Evolutionary conservation across 2,888 invertebrate genomes (phyloP), one percentile per base, ranked within the genome.

Genomic region (Empis livida): DNA sequence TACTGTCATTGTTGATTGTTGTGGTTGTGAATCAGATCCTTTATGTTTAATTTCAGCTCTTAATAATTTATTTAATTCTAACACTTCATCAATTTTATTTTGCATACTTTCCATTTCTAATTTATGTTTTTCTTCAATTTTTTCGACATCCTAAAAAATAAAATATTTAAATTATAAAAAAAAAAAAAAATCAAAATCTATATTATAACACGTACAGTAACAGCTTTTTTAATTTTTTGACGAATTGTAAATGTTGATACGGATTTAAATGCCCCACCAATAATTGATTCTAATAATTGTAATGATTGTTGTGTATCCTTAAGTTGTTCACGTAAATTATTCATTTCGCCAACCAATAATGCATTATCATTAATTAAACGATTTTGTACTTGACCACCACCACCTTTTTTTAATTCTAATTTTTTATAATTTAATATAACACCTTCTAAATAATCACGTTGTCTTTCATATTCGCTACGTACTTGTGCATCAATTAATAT

Each of bases 361-460:
- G 83, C 79, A 63, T 88, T 89, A 59, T 89, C 86, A 76, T 73
- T 77, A 76, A 80, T 78, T 54, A 80, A 76, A 57, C 75, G 74
- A 39, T 39, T 17, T 35, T 35, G 35, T 9, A 10, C 2, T 27
- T 27, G 20, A 8, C 13, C 27, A 23, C n/a, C 10, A 5, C 9
- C 23, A 41, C 9, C 13, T 41, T 27, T 41, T 27, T 14, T 20
- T 1, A 20, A 4, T n/a, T 10, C n/a, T 14, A 11, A 57, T 9
- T 55, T 50, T 14, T 58, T 59, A 27, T 60, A 58, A 2, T 59
- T 53, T 3, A 56, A 59, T 35, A 65, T 38, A 0, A 64, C 59
- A 8, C 50, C 55, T 57, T 92, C 92, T 30, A 93, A 73, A 61
- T 90, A 86, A 53, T 84, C 84, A 35, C 90, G 73, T 61, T 93